Evolutionary conservation across 2,888 invertebrate species (phyloP).

Genomic region (Iselma pallidipennis): DNA sequence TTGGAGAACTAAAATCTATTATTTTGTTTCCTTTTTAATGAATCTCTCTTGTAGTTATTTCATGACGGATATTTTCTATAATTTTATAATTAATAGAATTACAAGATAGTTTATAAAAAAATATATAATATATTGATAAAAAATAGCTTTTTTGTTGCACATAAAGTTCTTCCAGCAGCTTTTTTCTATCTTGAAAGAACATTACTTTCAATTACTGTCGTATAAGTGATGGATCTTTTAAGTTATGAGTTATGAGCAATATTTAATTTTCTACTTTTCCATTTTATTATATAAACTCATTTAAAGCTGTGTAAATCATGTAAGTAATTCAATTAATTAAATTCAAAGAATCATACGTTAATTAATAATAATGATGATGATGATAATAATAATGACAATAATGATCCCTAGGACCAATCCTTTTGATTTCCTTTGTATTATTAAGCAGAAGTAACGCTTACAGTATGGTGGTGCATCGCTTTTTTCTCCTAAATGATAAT

Average conservation of each 20-base stretch:
- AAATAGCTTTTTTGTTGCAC: not conserved
- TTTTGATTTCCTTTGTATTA: slow-evolving; percentile 16
- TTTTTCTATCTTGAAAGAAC: not conserved
- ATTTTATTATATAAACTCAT: not conserved
- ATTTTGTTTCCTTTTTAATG: too few relatives aligned
- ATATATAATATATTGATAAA: too few relatives aligned
- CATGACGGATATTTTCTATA: too few relatives aligned
- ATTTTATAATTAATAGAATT: not conserved
- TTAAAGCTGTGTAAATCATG: slow-evolving; percentile 20
- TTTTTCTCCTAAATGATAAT: slow-evolving; percentile 12
- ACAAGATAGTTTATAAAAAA: not conserved
- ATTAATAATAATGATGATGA: not conserved
- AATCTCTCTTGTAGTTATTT: slow-evolving; percentile 6
- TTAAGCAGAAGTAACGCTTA: slow-evolving; percentile 51
- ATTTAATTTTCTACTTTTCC: not conserved
- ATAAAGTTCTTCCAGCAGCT: slow-evolving; percentile 12
- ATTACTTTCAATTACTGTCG: too few relatives aligned
- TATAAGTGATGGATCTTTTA: too few relatives aligned
- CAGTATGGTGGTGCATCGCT: slow-evolving; percentile 29
- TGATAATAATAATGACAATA: slow-evolving; percentile 10
- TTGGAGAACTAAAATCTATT: too few relatives aligned
- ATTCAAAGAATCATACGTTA: slow-evolving; percentile 43
- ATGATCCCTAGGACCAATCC: slow-evolving; percentile 11
- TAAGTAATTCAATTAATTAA: slow-evolving; percentile 26
- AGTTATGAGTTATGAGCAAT: not conserved